Evolutionary conservation across 2,113 vertebrate species (phyloP), one percentile per base, ranked within the genome.

Genomic region (Forbesichthys papilliferus): DNA sequence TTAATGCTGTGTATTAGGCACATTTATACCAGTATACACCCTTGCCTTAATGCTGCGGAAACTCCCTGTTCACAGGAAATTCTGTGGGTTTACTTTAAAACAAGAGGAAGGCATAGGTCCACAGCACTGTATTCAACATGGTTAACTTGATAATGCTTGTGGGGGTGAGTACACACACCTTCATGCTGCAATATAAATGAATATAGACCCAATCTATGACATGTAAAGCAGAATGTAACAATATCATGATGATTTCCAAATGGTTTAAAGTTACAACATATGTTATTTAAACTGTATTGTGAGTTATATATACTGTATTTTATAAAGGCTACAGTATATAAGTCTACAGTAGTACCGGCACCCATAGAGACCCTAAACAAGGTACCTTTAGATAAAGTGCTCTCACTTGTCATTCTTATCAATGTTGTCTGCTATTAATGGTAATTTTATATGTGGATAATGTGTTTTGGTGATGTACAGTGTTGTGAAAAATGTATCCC

Each of bases 91-190:
- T 77, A 65, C 3, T 14, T 3, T 7, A 4, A 52, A 81, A 77
- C 27, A 9, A 34, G 42, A n/a, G 5, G 3, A 8, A 16, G 13
- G 27, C 16, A 8, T 14, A 42, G 46, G 62, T 16, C 12, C 11
- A 9, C 27, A 12, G 16, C 11, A 27, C 14, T 46, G 11, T 9
- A 2, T 14, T 16, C 16, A 77, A 66, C 10, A 87, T 87, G 86
- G 49, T 3, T 1, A 48, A 13, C 49, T 11, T 7, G 4, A 4
- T 61, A 0, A 51, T 84, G 27, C 12, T 88, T 51, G 20, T 86
- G 27, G 11, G 71, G 69, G 88, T 88, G 66, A 84, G 85, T 73
- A 2, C 33, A 34, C 36, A 59, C n/a, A 60, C 10, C 16, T 9
- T 56, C 49, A 52, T 14, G 13, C 49, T 14, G 49, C 49, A 52